Evolutionary conservation across 1,140 invertebrate genomes (phyloP), one percentile per base, ranked within the genome.

Genomic region (Zaprionus camerounensis): DNA sequence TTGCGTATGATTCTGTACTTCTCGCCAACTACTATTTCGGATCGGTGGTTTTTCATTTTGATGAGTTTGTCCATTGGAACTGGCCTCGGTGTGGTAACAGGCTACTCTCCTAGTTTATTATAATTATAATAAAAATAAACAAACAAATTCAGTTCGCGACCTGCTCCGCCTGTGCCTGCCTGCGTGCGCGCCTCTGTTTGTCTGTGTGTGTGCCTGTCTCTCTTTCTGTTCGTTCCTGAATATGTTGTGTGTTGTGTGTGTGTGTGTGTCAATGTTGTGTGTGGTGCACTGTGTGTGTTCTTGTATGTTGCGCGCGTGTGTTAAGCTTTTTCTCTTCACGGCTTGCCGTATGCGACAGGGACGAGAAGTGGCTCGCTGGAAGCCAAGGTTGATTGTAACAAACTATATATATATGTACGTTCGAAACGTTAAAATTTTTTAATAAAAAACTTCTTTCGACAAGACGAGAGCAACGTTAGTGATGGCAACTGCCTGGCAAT

Each of bases 1-100:
- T 99, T 99, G 81, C 98, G 95, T 85, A 99, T 96, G 82, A 99
- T 95, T 92, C 98, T 96, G 94, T 99, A 99, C 94, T 98, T 98
- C 82, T 95, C 96, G 85, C 96, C 97, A 84, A 98, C 96, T 90
- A 98, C 94, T 93, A 97, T 95, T 92, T 97, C 96, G 81, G 93
- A 79, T 57, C 90, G 81, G 66, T 67, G 79, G 67, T 92, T 91
- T 71, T 92, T 92, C 65, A 74, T 62, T 55, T 69, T 69, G n/a
- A 68, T 68, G 20, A 74, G 36, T 20, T 69, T 74, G 36, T 74
- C 65, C 71, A 74, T 74, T 67, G 17, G 24, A 51, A 24, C 6
- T 49, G 24, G 26, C 44, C 31, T 22, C 11, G 36, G 58, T 46
- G 17, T 2, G 5, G 17, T 34, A 36, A 53, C 31, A 15, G 22